Base-by-base conservation (phyloP, 1,140 invertebrate species). In the Pentalonia nigronervosa region DNA sequence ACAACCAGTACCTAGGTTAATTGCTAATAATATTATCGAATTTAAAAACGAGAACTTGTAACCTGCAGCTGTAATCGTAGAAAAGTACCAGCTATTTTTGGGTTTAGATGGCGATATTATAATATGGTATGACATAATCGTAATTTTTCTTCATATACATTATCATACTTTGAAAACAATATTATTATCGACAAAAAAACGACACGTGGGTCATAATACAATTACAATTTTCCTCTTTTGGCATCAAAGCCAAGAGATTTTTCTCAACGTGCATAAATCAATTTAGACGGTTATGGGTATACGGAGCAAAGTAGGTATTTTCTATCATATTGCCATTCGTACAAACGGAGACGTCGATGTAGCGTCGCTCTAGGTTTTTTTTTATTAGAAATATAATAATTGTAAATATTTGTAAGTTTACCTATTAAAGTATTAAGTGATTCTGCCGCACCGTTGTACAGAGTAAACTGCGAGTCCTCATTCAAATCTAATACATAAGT, bases 381-480 rank as follows among this genome's bases (percentile, higher is more conserved):
- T 67, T 4, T 67, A n/a, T 67, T n/a, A 11, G 2, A 1, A n/a
- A 60, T 0, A 11, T 53, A 53, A 21, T 20, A 21, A 20, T 53
- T 21, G 50, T 53, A n/a, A n/a, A n/a, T n/a, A n/a, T n/a, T 20
- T 53, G 50, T 53, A 53, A 53, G 21, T 7, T 0, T 84, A 86
- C 91, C 91, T 20, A 93, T 84, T 56, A 93, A 53, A 2, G 91
- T 93, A 11, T 93, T 93, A 1, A 86, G 34, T 9, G 91, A 93
- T 84, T 93, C 91, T 56, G 91, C 91, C 14, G 91, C 91, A 21
- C 91, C 91, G 25, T 93, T 93, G 34, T 93, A 93, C 91, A 56
- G n/a, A 56, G 91, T 93, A 56, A 93, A 93, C 6, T 36, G 20
- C 1, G 45, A 25, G 14, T 93, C 91, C 9, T 45, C 34, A 3